Base-by-base conservation (phyloP, 1,140 invertebrate species). In the Drosophila repletoides region DNA sequence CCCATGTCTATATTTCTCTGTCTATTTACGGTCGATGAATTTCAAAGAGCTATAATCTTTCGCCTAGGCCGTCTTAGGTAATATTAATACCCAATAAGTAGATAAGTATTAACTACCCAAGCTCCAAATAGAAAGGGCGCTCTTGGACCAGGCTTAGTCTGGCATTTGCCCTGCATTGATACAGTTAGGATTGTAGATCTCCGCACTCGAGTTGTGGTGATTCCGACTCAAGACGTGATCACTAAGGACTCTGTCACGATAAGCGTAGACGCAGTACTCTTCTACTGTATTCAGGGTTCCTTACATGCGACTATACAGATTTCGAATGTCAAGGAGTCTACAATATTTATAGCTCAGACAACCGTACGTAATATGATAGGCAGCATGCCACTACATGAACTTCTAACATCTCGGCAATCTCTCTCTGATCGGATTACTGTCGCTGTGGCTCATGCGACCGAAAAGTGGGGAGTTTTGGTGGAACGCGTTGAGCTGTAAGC, bases 401-500 rank as follows among this genome's bases (percentile, higher is more conserved):
- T 88, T 5, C 40, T 88, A 1, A 70, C 67, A 0, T 73, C 72
- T 0, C 69, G 86, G 9, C 73, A 80, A 19, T 21, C 41, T 0
- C 33, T 88, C 1, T 88, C 86, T 1, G 15, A 31, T 0, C 66
- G 67, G 22, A 79, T 88, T n/a, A 55, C 45, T 2, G 6, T 36
- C 0, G 71, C 68, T 1, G 75, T 89, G 6, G 68, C 80, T 15
- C 81, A 59, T 2, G 72, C 81, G 2, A 89, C 88, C 0, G 58
- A 52, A 2, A 95, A 95, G 77, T 98, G 97, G 97, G 98, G 97
- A 2, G 96, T 98, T 4, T 97, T 97, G 91, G 96, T 99, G 0
- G 96, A 98, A 90, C 92, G 97, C 68, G 97, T 99, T 15, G 97
- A 98, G 93, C 96, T 98, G 96, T 98, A 92, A 95, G 76, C 14